Evolutionary conservation across 2,888 invertebrate species (phyloP), one percentile per base, ranked within the genome.

Genomic region (Polylopha cassiicola): DNA sequence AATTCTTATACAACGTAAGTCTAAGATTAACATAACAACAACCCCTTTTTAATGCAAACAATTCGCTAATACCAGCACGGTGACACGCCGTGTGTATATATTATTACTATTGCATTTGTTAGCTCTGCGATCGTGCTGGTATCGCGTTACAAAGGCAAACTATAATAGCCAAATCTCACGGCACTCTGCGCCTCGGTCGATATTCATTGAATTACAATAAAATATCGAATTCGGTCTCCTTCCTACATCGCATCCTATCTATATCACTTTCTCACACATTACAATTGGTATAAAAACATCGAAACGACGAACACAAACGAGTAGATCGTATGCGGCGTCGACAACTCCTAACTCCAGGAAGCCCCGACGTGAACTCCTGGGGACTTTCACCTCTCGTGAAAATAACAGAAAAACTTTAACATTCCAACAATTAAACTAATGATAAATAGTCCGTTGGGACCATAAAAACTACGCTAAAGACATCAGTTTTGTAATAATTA

Each of bases 11-110:
- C 61, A 77, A 71, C 65, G 59, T 74, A 74, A 74, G 62, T 68
- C 73, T 80, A 82, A 73, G 58, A 75, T 75, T 81, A 80, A 80
- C 70, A 72, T 75, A 81, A 81, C 79, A 80, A 82, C 77, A 75
- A 76, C 77, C 78, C 73, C 70, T 60, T 71, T 66, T 65, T 62
- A 62, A 68, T 66, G 66, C 66, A 71, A 75, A 78, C 72, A 73
- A 67, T 60, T 64, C 64, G 64, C 44, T 37, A 17, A 33, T 36
- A 23, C 24, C 15, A 34, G 23, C 29, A 39, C 7, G 26, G 27
- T 28, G 26, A 2, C 11, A 9, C 6, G 16, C 16, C 27, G n/a
- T n/a, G n/a, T n/a, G n/a, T n/a, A n/a, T n/a, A n/a, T n/a, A n/a
- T n/a, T n/a, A n/a, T n/a, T n/a, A n/a, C n/a, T n/a, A n/a, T n/a